Conservation (phyloP, 2,888 invertebrate species). For the Sisyra terminalis region DNA sequence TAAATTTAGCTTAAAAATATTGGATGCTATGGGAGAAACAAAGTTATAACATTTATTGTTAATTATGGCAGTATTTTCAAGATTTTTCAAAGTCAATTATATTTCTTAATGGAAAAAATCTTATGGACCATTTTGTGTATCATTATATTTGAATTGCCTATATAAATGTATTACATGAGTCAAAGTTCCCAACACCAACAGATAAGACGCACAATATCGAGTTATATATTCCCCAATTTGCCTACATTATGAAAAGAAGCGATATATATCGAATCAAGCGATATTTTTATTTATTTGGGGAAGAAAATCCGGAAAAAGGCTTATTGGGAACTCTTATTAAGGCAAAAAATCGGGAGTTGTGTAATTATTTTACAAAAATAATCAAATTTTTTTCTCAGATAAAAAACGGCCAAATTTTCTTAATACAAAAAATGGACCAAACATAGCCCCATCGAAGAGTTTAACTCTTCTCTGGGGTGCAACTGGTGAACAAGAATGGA, state of each 20-base stretch:
- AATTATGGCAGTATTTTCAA: too few species aligned
- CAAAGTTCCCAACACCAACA: not conserved
- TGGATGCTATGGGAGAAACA: too few species aligned
- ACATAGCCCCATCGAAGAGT: slow-evolving; percentile 25
- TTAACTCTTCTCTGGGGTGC: slow-evolving; percentile 80
- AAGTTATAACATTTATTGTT: too few species aligned
- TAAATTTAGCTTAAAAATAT: slow-evolving; percentile 2
- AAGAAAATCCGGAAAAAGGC: not conserved
- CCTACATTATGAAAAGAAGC: too few species aligned
- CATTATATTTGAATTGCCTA: too few species aligned
- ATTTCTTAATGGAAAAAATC: too few species aligned
- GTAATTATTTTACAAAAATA: not conserved
- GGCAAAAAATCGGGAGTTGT: not conserved
- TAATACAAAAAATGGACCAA: slow-evolving; percentile 20
- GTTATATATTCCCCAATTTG: too few species aligned
- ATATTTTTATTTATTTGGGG: too few species aligned
- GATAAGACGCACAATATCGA: not conserved
- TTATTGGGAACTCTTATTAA: not conserved
- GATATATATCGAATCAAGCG: too few species aligned
- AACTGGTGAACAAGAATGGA: slow-evolving; percentile 95
- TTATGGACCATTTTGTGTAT: too few species aligned
- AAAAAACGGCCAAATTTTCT: slow-evolving; percentile 24
- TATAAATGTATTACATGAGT: too few species aligned
- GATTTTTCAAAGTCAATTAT: too few species aligned
- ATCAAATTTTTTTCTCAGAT: slow-evolving; percentile 16